Conservation (phyloP, 2,888 invertebrate species). For the Campoplex nolae region DNA sequence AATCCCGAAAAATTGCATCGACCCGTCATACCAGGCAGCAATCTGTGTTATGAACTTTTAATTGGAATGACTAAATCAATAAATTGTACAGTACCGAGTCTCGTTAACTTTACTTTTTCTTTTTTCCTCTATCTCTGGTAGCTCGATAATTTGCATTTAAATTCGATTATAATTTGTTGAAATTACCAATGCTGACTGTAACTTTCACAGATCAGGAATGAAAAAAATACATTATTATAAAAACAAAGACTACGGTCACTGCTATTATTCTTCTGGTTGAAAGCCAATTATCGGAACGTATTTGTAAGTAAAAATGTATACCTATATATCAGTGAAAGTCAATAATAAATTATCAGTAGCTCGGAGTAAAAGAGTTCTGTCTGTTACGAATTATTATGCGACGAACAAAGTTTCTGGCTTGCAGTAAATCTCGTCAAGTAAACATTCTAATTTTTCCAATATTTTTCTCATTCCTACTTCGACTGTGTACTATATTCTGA, state of each 20-base stretch:
- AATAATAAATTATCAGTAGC: neutral
- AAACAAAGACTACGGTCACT: neutral
- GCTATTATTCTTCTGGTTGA: neutral
- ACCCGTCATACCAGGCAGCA: conserved; percentile 52
- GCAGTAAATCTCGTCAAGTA: neutral
- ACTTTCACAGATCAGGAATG: neutral
- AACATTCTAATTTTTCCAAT: neutral
- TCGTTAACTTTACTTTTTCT: conserved; percentile 19
- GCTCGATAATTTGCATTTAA: neutral
- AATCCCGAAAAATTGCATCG: conserved; percentile 66
- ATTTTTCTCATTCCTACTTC: neutral
- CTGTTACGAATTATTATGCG: neutral
- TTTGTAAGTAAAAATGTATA: neutral
- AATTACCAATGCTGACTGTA: neutral
- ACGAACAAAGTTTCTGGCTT: neutral
- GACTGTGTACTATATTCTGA: too few species aligned
- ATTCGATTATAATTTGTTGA: conserved; percentile 3
- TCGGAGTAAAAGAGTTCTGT: neutral
- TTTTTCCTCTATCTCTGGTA: neutral
- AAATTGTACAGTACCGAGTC: conserved; percentile 49
- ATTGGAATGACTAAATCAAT: conserved; percentile 67
- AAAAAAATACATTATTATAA: neutral
- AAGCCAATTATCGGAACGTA: neutral
- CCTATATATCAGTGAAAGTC: neutral
- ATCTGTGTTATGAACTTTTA: conserved; percentile 62